Evolutionary conservation across 92 coral and sea anemone species (phyloP).

Genomic region (Scolanthus callimorphus): DNA sequence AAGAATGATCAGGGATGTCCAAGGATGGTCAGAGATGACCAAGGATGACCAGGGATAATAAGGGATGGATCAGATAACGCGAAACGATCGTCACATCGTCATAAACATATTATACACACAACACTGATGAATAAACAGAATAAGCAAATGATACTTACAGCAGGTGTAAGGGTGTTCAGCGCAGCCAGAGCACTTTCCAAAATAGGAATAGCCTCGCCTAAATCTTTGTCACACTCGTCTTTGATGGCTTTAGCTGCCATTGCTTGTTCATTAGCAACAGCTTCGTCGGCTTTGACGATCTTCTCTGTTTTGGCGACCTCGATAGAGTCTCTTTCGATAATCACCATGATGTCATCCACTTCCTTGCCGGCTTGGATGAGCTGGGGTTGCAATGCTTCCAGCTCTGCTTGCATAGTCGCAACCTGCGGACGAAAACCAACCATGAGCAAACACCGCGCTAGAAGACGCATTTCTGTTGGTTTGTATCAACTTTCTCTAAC

Average conservation of each 20-base stretch:
- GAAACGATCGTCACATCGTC: no score
- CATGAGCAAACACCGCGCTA: no score
- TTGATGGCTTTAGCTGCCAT: slow-evolving; percentile 98
- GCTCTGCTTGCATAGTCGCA: slow-evolving; percentile 91
- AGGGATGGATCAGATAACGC: no score
- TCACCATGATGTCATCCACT: slow-evolving; percentile 97
- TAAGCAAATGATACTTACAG: slow-evolving; percentile 62
- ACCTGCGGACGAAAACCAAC: no score
- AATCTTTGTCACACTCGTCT: slow-evolving; percentile 94
- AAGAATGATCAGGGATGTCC: no score
- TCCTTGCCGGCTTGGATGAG: slow-evolving; percentile 96
- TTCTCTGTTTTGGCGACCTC: slow-evolving; percentile 98
- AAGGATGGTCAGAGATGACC: no score
- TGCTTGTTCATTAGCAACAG: slow-evolving; percentile 97
- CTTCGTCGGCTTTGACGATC: slow-evolving; percentile 99
- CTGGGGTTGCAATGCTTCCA: slow-evolving; percentile 97
- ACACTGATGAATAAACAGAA: no score
- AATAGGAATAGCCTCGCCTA: slow-evolving; percentile 96
- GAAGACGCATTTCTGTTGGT: no score
- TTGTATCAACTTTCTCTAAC: no score
- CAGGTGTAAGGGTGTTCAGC: slow-evolving; percentile 88
- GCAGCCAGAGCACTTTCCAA: slow-evolving; percentile 96
- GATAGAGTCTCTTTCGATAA: slow-evolving; percentile 93
- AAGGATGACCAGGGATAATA: no score
- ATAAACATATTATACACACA: no score